Evolutionary conservation across 2,888 invertebrate genomes (phyloP).

Genomic region (Tenthredo notha): DNA sequence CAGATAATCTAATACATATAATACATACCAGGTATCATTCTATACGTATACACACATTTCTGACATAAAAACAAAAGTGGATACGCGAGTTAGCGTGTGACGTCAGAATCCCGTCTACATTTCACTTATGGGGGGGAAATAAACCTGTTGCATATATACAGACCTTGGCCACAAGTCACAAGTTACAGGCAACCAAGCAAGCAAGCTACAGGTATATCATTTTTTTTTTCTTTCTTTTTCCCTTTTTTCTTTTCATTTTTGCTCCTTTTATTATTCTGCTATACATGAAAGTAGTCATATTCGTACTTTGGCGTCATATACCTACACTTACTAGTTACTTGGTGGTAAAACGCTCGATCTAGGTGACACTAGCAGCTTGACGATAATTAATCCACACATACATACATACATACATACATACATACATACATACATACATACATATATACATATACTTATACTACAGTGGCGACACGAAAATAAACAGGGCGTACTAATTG

Average conservation of each 20-base stretch:
- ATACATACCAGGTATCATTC: background rate
- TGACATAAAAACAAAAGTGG: constrained; percentile 36
- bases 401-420: background rate
- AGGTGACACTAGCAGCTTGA: background rate
- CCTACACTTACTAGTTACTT: background rate
- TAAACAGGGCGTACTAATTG: constrained; percentile 41
- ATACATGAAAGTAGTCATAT: constrained; percentile 7
- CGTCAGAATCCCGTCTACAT: constrained; percentile 46
- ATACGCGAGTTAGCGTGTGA: constrained; percentile 26
- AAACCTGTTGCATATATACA: constrained; percentile 50
- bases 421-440: background rate
- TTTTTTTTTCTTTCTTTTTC: background rate
- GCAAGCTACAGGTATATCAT: constrained; percentile 13
- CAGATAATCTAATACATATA: constrained; percentile 32
- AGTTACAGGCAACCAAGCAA: constrained; percentile 27
- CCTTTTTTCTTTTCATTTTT: background rate
- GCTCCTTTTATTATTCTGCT: background rate
- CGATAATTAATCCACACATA: background rate
- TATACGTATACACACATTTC: background rate
- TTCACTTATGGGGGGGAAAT: constrained; percentile 45
- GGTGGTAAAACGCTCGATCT: background rate
- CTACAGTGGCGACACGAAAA: constrained; percentile 1
- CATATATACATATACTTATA: background rate
- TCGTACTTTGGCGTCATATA: background rate
- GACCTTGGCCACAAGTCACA: constrained; percentile 46